Percentiles rank a stretch among this genome's conserved stretches.
These are phyloP conservation scores for Eupeodes luniger DNA, from an alignment of 2,888 invertebrate genomes.

Conservation along the genomic window DNA sequence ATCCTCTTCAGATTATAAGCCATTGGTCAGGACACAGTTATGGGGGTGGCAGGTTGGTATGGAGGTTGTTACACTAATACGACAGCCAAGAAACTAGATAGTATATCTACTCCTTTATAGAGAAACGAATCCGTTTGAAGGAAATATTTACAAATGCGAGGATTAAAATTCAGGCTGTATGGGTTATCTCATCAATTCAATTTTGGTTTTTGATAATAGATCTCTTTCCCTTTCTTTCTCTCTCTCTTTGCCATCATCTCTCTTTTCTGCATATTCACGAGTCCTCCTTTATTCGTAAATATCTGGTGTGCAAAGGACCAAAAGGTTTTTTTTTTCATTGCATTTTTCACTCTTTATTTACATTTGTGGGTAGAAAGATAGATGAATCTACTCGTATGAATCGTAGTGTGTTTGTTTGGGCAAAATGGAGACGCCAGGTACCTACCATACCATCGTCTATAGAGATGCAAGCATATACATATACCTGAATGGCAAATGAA, in stretches of 20 bases:
- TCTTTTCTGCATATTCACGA: not conserved
- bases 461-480: not conserved
- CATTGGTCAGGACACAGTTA: conserved; percentile 60
- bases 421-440: conserved; percentile 20
- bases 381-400: conserved; percentile 3
- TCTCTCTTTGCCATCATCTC: not conserved
- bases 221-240: conserved; percentile 31
- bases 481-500: conserved; percentile 51
- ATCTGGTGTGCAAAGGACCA: conserved; percentile 22
- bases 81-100: not conserved
- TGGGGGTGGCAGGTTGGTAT: not conserved
- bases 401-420: conserved; percentile 13
- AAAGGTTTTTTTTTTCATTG: conserved; percentile 64
- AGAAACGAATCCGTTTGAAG: conserved; percentile 53
- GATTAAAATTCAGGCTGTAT: conserved; percentile 69
- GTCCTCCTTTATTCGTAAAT: conserved; percentile 2
- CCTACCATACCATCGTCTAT: not conserved
- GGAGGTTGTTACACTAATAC: not conserved
- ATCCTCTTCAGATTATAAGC: conserved; percentile 68
- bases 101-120: not conserved
- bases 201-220: conserved; percentile 73
- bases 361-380: conserved; percentile 49
- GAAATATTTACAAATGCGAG: conserved; percentile 69
- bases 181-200: conserved; percentile 74
- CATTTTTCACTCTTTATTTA: conserved; percentile 65